A percentile compares a stretch with the other conserved stretches of the same genome.
Conservation (phyloP, 2,888 invertebrate genomes). For the Pandemis heparana region DNA sequence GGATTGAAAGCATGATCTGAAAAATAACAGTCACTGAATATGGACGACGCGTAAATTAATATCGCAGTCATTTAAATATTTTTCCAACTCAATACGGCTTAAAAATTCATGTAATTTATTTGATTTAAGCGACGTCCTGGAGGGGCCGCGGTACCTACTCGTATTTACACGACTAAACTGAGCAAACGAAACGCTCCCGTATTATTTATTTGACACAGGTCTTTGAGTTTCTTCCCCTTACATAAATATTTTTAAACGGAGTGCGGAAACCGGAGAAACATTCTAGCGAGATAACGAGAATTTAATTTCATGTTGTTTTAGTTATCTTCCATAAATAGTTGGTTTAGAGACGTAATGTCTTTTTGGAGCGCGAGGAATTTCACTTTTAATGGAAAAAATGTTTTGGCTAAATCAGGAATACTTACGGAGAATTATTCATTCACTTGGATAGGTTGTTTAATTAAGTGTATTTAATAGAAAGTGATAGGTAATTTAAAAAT, state of each 20-base stretch:
- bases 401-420: neutral
- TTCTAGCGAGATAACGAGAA: neutral
- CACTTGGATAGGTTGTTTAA: no score
- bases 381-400: neutral
- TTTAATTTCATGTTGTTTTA: conserved; percentile 15
- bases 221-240: conserved; percentile 25
- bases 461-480: no score
- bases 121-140: neutral
- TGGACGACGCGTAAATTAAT: neutral
- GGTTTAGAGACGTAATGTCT: neutral
- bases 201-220: conserved; percentile 27
- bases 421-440: neutral
- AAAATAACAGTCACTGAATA: neutral
- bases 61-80: neutral
- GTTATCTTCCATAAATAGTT: neutral
- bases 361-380: neutral
- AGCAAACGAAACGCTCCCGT: conserved; percentile 14
- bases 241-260: conserved; percentile 21
- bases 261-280: conserved; percentile 9
- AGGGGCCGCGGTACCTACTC: neutral
- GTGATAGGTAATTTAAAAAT: no score
- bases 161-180: conserved; percentile 12
- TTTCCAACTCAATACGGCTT: neutral
- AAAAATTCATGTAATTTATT: conserved; percentile 6
- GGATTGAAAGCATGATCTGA: neutral